Base-by-base conservation (phyloP, 2,888 invertebrate species). In the Hedychridium roseum region DNA sequence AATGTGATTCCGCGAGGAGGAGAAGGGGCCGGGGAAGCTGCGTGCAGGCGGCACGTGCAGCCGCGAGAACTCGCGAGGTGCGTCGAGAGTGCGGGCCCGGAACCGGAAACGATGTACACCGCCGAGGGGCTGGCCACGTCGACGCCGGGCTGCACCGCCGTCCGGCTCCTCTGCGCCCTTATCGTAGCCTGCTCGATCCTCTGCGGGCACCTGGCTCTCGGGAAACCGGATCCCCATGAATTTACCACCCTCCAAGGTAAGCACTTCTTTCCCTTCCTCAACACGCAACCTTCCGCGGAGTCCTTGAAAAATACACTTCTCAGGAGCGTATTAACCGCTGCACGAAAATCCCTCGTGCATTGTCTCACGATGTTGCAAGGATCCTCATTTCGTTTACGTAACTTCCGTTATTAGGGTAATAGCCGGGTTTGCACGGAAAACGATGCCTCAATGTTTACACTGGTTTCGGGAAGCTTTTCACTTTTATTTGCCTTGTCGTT, bases 141-240 rank as follows among this genome's bases (percentile, higher is more conserved):
- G 31, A 26, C 16, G 51, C 50, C 74, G 84, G n/a, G 84, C 71
- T 57, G 44, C 65, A 36, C 45, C 48, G 53, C 53, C 56, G 53
- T 58, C 43, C 62, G 65, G 37, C 43, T 71, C 45, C 47, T 70
- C 41, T 64, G 66, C 57, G 50, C 63, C 43, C 32, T 69, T 35
- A 40, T 73, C 44, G 60, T 61, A 39, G 65, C 67, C 58, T 71
- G 62, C 42, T 71, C 54, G 54, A 53, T 62, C 34, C 50, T 68
- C 44, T 57, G 70, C 40, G 67, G 57, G 36, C 60, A 54, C 50
- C 58, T 64, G 54, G 71, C 53, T 50, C 59, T 66, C 51, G 76
- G 70, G 46, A 60, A 62, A 46, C 70, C 77, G 58, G 74, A 76
- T 60, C 57, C 70, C 42, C 70, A 65, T 39, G 70, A 75, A 34